Percentiles rank a stretch among this genome's conserved stretches.
phyloP scores from a whole-genome alignment of 2,113 vertebrate species.

The Anhinga anhinga region DNA sequence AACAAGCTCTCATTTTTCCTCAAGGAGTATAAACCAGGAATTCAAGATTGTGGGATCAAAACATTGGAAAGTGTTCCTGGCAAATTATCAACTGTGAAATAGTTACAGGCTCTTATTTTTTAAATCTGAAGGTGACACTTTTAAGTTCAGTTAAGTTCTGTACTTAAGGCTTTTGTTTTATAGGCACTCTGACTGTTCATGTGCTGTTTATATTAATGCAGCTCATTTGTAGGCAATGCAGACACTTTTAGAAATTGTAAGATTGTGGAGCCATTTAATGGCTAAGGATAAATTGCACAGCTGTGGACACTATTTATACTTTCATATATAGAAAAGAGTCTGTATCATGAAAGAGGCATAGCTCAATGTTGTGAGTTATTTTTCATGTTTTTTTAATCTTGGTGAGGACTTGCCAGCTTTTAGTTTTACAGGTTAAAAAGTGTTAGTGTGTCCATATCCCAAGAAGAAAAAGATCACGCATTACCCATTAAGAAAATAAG shows the following conservation, averaged over 20 bases:
- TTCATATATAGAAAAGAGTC: not conserved
- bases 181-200: not conserved
- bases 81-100: not conserved
- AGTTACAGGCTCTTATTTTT: not conserved
- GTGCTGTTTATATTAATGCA: slow-evolving; percentile 22
- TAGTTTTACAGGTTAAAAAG: not conserved
- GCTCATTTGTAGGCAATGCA: slow-evolving; percentile 34
- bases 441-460: not conserved
- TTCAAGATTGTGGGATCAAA: not conserved
- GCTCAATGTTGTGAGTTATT: not conserved
- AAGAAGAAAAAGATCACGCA: not conserved
- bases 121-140: not conserved
- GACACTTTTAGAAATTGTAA: slow-evolving; percentile 12
- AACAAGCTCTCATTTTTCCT: not conserved
- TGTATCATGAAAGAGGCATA: not conserved
- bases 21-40: not conserved
- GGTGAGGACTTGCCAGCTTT: not conserved
- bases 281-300: slow-evolving; percentile 25
- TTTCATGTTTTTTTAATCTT: not conserved
- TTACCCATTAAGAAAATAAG: not conserved
- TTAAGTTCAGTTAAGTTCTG: not conserved
- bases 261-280: not conserved
- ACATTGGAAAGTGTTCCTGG: not conserved
- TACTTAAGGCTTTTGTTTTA: not conserved
- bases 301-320: slow-evolving; percentile 49